phyloP scores from a whole-genome alignment of 2,797 vertebrate genomes.

The Chelon auratus region DNA sequence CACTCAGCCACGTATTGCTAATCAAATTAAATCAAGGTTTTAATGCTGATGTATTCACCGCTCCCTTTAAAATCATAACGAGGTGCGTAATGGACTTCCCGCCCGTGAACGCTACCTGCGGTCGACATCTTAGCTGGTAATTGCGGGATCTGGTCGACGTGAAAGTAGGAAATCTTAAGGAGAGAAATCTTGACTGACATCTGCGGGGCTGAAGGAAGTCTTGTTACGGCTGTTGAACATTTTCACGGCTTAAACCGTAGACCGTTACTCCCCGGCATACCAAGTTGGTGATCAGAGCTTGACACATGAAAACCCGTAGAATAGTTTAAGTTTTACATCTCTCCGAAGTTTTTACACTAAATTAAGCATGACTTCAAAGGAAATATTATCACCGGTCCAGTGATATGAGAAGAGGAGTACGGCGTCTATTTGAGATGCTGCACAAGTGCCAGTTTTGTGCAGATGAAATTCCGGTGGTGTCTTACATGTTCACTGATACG shows the following conservation, averaged over 20 bases:
- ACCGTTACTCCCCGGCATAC: conserved; percentile 14
- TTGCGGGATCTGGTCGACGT: conserved; percentile 9
- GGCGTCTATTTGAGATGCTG: too few relatives aligned
- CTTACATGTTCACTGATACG: too few relatives aligned
- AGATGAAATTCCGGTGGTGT: too few relatives aligned
- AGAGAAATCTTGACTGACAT: conserved; percentile 37
- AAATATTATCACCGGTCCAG: too few relatives aligned
- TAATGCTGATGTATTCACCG: background rate
- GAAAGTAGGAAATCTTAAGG: conserved; percentile 19
- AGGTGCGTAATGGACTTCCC: background rate
- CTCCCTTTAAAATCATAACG: background rate
- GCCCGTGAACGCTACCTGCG: background rate
- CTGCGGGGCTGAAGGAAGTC: conserved; percentile 21
- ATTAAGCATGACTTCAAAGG: too few relatives aligned
- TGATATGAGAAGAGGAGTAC: too few relatives aligned
- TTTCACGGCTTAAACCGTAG: conserved; percentile 31
- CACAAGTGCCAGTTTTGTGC: too few relatives aligned
- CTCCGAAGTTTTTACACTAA: too few relatives aligned
- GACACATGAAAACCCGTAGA: too few relatives aligned
- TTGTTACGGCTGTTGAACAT: conserved; percentile 42
- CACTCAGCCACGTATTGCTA: background rate
- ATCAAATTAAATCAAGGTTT: background rate
- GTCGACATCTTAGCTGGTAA: conserved; percentile 12
- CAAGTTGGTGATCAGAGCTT: conserved; percentile 1
- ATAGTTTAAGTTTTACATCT: too few relatives aligned